Percentiles rank a stretch among this genome's conserved stretches.
phyloP scores from a whole-genome alignment of 2,888 invertebrate genomes.

The Drosophila yooni region DNA sequence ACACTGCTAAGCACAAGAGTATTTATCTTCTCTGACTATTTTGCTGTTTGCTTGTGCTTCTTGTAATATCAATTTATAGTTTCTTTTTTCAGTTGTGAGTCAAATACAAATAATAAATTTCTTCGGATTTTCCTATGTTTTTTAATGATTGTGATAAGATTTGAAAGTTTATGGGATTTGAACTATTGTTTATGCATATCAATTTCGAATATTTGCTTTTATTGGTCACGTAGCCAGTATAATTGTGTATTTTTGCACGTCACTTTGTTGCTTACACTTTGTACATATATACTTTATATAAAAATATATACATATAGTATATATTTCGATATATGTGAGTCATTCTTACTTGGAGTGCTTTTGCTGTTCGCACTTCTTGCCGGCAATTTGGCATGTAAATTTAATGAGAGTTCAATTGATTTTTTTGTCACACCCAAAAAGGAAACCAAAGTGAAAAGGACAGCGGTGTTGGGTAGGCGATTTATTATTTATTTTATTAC shows the following conservation, averaged over 20 bases:
- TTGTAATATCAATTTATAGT: background rate
- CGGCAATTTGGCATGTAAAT: conserved; percentile 11
- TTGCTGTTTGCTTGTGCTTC: background rate
- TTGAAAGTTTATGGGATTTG: conserved; percentile 18
- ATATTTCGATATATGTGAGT: conserved; percentile 20
- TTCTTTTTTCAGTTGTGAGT: conserved; percentile 23
- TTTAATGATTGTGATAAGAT: conserved; percentile 52
- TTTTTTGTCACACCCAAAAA: conserved; percentile 1
- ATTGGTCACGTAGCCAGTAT: conserved; percentile 62
- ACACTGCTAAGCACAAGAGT: background rate
- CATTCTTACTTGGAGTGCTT: conserved; percentile 17
- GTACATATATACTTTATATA: no score
- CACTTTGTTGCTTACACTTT: no score
- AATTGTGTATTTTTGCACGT: background rate
- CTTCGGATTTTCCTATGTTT: conserved; percentile 14
- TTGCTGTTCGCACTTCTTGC: background rate
- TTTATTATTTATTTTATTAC: background rate
- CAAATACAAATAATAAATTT: conserved; percentile 30
- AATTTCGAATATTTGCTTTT: conserved; percentile 18
- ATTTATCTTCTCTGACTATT: background rate
- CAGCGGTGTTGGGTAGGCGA: background rate
- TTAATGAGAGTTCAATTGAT: conserved; percentile 25
- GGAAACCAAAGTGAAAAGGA: background rate
- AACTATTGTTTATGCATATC: conserved; percentile 34
- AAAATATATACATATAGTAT: background rate